Percentiles rank a stretch among this genome's conserved stretches.
Evolutionary conservation across 2,113 vertebrate genomes (phyloP).

Genomic region (Falco punctatus): DNA sequence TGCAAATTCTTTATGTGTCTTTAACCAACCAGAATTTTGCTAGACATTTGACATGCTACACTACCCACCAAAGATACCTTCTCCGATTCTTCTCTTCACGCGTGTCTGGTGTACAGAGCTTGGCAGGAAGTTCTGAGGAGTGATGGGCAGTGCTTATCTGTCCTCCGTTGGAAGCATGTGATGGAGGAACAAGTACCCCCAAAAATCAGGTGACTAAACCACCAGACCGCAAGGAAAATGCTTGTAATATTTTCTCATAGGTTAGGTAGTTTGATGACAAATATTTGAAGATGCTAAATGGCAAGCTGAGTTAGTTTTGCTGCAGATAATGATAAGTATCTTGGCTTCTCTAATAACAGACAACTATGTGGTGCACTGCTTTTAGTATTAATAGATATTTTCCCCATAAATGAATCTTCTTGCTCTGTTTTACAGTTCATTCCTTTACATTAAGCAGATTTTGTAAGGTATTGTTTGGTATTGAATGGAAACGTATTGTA

Average conservation of each 20-base stretch:
- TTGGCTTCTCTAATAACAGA: background rate
- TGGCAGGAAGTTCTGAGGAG: background rate
- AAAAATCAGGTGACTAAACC: background rate
- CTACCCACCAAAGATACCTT: background rate
- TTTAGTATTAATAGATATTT: background rate
- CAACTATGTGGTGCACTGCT: background rate
- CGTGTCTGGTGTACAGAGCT: background rate
- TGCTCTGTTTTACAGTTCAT: background rate
- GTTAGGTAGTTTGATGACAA: background rate
- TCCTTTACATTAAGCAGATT: constrained; percentile 29
- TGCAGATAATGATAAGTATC: background rate
- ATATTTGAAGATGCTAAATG: background rate
- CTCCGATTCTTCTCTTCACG: background rate
- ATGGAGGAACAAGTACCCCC: background rate
- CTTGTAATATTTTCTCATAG: background rate
- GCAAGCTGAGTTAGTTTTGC: background rate
- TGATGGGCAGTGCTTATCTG: background rate
- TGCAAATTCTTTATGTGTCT: background rate
- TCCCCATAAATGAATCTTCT: background rate
- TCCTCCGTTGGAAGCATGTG: background rate
- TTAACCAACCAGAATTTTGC: background rate
- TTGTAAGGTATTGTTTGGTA: background rate
- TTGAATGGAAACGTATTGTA: constrained; percentile 3
- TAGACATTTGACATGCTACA: background rate
- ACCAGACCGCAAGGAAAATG: background rate